phyloP scores from a whole-genome alignment of 2,888 invertebrate species.

The Trissolcus japonicus region DNA sequence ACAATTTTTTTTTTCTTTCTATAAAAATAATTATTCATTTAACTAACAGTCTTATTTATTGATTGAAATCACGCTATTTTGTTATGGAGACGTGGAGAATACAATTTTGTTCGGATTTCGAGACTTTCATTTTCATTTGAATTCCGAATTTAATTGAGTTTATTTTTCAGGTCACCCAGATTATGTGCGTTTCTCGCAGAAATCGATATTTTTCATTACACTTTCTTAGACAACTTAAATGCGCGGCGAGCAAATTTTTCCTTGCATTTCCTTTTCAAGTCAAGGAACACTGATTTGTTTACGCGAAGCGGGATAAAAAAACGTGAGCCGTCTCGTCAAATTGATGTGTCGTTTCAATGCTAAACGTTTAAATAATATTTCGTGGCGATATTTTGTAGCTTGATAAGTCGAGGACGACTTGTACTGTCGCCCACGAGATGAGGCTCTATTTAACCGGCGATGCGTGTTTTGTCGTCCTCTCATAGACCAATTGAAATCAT shows the following conservation, averaged over 20 bases:
- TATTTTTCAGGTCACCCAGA: constrained; percentile 36
- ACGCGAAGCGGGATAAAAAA: background rate
- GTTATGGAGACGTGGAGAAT: too few relatives aligned
- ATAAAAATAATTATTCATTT: background rate
- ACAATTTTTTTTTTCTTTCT: background rate
- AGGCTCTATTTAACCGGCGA: constrained; percentile 24
- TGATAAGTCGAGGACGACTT: constrained; percentile 41
- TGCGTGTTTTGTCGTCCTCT: constrained; percentile 29
- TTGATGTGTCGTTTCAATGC: constrained; percentile 11
- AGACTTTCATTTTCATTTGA: background rate
- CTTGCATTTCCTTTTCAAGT: constrained; percentile 5
- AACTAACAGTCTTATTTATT: background rate
- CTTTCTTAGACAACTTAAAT: constrained; percentile 20
- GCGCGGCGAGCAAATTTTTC: background rate
- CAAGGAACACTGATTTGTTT: background rate
- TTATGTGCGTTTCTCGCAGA: constrained; percentile 18
- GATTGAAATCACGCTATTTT: too few relatives aligned
- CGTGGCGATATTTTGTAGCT: constrained; percentile 17
- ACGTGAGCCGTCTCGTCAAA: background rate
- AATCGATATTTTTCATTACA: constrained; percentile 27
- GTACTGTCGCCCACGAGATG: constrained; percentile 45
- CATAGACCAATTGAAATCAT: constrained; percentile 36
- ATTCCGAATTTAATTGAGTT: constrained; percentile 1
- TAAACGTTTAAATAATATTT: constrained; percentile 22
- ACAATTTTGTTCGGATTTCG: too few relatives aligned